phyloP scores from a whole-genome alignment of 2,888 invertebrate genomes.

The Diaprepes abbreviatus region DNA sequence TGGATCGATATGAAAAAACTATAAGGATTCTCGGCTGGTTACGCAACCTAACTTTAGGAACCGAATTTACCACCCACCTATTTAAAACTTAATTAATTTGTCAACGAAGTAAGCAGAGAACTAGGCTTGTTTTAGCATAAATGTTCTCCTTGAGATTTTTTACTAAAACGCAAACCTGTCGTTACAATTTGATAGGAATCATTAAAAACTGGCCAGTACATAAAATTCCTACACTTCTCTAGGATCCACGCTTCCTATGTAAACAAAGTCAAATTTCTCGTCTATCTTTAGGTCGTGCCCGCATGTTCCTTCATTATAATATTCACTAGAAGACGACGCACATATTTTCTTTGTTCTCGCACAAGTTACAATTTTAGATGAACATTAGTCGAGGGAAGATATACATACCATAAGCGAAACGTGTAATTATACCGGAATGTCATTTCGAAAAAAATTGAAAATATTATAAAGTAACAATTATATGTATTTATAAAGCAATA shows the following conservation, averaged over 20 bases:
- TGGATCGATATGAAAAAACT: too few relatives aligned
- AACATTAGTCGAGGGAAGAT: neutral
- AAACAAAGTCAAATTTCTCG: neutral
- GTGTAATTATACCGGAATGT: conserved; percentile 6
- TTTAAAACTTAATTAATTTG: too few relatives aligned
- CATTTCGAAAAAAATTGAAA: neutral
- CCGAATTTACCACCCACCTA: too few relatives aligned
- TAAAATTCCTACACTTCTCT: too few relatives aligned
- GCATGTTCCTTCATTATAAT: conserved; percentile 19
- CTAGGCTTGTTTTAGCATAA: too few relatives aligned
- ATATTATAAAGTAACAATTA: neutral
- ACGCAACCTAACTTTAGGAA: too few relatives aligned
- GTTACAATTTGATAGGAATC: too few relatives aligned
- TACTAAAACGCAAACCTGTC: too few relatives aligned
- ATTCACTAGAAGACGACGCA: conserved; percentile 4
- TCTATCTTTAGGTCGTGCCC: conserved; percentile 3
- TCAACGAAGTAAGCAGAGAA: too few relatives aligned
- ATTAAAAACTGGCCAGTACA: too few relatives aligned
- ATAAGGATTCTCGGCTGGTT: too few relatives aligned
- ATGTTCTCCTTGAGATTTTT: too few relatives aligned
- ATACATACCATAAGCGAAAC: neutral
- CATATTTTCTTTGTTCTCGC: conserved; percentile 16
- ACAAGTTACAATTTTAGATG: conserved; percentile 11
- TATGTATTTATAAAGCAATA: neutral
- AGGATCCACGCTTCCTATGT: neutral